Conservation (phyloP, 2,797 vertebrate genomes). For the Thalassophryne amazonica region DNA sequence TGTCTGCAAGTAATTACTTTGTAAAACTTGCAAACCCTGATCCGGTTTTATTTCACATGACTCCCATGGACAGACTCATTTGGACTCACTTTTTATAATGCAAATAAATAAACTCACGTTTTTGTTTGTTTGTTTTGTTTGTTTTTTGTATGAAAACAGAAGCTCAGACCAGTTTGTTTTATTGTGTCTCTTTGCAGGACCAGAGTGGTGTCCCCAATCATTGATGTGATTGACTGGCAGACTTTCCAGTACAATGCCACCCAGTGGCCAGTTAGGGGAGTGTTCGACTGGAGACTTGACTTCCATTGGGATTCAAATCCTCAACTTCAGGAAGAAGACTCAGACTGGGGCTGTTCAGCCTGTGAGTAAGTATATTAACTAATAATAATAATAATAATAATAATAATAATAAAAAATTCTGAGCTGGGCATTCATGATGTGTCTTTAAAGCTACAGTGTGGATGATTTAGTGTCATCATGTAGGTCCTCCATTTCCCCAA, state of each 20-base stretch:
- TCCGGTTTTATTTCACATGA: not conserved
- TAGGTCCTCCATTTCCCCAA: too few relatives aligned
- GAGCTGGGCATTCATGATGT: not conserved
- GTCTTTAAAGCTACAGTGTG: not conserved
- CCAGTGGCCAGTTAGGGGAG: constrained; percentile 75
- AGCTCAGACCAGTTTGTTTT: not conserved
- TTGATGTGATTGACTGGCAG: constrained; percentile 86
- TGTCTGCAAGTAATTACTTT: not conserved
- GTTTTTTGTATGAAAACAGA: not conserved
- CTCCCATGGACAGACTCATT: not conserved
- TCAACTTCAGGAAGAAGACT: constrained; percentile 52
- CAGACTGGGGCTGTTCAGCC: constrained; percentile 75
- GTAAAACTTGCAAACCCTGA: not conserved
- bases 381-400: too few relatives aligned
- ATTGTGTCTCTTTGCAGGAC: constrained; percentile 72
- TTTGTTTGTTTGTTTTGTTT: too few relatives aligned
- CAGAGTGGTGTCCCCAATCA: constrained; percentile 82
- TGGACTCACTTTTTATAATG: not conserved
- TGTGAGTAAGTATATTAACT: constrained; percentile 77
- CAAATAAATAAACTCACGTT: not conserved
- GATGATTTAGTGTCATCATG: too few relatives aligned
- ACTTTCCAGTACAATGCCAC: constrained; percentile 84
- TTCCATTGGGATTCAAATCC: constrained; percentile 83
- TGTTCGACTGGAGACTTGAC: constrained; percentile 88
- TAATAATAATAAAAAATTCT: too few relatives aligned